Percentiles rank a stretch among this genome's conserved stretches.
These are phyloP conservation scores for Drosophila ezoana DNA, from an alignment of 2,888 invertebrate species.

Conservation along the genomic window DNA sequence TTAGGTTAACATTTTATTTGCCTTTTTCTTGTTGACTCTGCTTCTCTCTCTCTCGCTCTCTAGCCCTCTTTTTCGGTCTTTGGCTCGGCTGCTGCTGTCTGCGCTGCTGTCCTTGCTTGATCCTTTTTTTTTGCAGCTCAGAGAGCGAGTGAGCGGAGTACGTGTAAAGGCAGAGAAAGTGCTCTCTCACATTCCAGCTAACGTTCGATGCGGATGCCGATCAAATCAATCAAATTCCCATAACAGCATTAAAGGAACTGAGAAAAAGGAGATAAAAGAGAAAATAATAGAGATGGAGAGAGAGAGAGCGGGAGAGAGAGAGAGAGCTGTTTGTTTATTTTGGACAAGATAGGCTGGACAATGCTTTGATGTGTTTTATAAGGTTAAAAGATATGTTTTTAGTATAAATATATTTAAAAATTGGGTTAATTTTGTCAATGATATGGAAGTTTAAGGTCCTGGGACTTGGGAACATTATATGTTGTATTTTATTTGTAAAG, in stretches of 20 bases:
- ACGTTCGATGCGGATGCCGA: conserved; percentile 5
- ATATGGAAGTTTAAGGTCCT: no score
- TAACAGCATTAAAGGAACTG: background rate
- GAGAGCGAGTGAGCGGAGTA: conserved; percentile 9
- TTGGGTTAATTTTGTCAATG: no score
- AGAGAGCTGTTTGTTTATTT: conserved; percentile 5
- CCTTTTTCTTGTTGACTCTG: conserved; percentile 59
- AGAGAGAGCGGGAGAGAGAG: background rate
- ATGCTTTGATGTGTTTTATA: no score
- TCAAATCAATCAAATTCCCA: conserved; percentile 23
- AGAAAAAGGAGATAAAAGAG: background rate
- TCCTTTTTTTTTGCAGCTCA: conserved; percentile 32
- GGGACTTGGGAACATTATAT: no score
- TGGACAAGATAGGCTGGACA: background rate
- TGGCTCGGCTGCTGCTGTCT: conserved; percentile 14
- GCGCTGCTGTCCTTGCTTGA: conserved; percentile 41
- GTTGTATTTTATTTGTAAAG: no score
- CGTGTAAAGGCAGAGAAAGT: conserved; percentile 6
- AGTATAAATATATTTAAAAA: no score
- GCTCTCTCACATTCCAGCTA: background rate
- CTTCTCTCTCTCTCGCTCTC: conserved; percentile 17
- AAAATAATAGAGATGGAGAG: background rate
- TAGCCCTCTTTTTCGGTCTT: conserved; percentile 20
- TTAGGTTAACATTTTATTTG: conserved; percentile 71
- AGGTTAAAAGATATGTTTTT: no score